phyloP scores from a whole-genome alignment of 2,113 vertebrate species.

The Steatornis caripensis region DNA sequence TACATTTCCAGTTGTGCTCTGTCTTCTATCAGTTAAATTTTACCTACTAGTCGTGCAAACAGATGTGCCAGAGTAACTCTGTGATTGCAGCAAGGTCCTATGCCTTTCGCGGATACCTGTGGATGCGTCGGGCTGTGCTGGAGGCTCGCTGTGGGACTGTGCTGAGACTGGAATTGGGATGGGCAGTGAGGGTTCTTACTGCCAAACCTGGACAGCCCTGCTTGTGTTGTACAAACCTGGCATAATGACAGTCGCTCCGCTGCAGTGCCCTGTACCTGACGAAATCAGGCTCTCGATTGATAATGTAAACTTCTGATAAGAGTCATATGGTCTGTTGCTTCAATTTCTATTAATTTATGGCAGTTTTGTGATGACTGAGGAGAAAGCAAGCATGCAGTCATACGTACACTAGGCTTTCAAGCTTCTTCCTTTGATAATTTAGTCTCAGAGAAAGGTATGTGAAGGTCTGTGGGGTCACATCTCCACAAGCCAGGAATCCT shows the following conservation, averaged over 20 bases:
- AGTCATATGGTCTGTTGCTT: not conserved
- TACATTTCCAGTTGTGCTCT: constrained; percentile 43
- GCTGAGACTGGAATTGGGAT: not conserved
- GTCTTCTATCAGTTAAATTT: constrained; percentile 44
- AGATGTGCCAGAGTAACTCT: not conserved
- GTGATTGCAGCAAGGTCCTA: not conserved
- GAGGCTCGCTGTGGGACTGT: not conserved
- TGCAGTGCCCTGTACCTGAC: not conserved
- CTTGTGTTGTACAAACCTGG: not conserved
- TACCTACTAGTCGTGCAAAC: not conserved
- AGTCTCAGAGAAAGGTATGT: not conserved
- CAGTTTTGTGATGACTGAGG: not conserved
- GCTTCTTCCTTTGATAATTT: not conserved
- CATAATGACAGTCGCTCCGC: not conserved
- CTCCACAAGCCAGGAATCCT: constrained; percentile 7
- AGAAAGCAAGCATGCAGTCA: not conserved
- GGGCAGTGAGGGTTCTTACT: not conserved
- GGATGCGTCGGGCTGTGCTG: not conserved
- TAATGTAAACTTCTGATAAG: not conserved
- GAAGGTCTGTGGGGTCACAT: not conserved
- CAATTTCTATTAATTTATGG: not conserved
- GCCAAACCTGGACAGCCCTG: not conserved
- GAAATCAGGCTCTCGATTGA: not conserved
- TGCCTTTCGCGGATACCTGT: not conserved
- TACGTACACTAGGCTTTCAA: not conserved